phyloP scores from a whole-genome alignment of 2,888 invertebrate species.

The Lordiphosa fenestrarum region DNA sequence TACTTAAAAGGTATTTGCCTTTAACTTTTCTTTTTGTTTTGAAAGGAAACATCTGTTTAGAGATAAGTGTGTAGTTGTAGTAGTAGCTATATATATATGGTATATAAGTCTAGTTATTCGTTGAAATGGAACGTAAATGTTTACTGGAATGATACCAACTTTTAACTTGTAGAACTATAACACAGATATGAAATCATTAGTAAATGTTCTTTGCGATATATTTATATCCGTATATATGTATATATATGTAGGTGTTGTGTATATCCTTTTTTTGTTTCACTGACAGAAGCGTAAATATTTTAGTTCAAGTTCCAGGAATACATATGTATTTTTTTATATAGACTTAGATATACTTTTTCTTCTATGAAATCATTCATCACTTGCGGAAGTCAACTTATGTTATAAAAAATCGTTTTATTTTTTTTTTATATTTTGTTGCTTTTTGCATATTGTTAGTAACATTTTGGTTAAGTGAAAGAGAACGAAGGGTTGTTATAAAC shows the following conservation, averaged over 20 bases:
- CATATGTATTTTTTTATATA: conserved; percentile 5
- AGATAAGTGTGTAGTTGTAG: conserved; percentile 17
- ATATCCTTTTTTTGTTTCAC: conserved; percentile 1
- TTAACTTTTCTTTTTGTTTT: conserved; percentile 8
- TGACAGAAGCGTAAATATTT: conserved; percentile 32
- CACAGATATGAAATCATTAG: conserved; percentile 66
- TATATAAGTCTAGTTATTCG: conserved; percentile 28
- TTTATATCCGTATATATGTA: too few species aligned
- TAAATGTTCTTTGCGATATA: conserved; percentile 31
- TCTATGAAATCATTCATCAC: conserved; percentile 35
- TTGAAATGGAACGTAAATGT: conserved; percentile 30
- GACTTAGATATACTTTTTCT: conserved; percentile 14
- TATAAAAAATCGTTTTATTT: conserved; percentile 3
- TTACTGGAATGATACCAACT: not conserved
- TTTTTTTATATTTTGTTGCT: not conserved
- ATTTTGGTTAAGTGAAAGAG: conserved; percentile 28
- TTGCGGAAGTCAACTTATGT: conserved; percentile 21
- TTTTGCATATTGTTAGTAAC: conserved; percentile 43
- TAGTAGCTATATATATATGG: conserved; percentile 6
- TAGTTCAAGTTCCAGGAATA: conserved; percentile 52
- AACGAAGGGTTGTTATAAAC: conserved; percentile 29
- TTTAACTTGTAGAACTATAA: conserved; percentile 53
- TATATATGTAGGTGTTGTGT: too few species aligned
- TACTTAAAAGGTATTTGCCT: conserved; percentile 61
- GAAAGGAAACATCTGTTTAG: conserved; percentile 48